These are phyloP conservation scores for Pelosia muscerda DNA, from an alignment of 2,888 invertebrate species.

Conservation along the genomic window DNA sequence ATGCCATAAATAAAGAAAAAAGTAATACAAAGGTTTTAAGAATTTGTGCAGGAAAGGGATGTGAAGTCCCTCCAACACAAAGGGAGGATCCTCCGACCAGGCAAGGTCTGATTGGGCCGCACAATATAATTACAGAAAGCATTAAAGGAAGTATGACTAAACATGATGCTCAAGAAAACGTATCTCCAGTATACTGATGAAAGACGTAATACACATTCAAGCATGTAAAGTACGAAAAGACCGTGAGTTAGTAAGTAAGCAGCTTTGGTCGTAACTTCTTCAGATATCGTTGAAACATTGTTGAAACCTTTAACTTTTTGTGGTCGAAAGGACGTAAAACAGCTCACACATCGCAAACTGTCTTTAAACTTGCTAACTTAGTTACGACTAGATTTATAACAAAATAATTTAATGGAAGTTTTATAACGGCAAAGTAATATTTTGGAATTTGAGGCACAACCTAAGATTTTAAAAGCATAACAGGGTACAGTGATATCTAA, in stretches of 20 bases:
- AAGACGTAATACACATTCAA: not conserved
- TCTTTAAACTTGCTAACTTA: not conserved
- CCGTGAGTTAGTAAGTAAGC: too few species aligned
- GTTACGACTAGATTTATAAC: not conserved
- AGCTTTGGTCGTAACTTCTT: not conserved
- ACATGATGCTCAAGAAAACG: not conserved
- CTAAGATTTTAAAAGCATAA: too few species aligned
- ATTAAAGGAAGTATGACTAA: not conserved
- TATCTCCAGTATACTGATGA: not conserved
- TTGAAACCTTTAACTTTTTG: not conserved
- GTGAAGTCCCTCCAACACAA: too few species aligned
- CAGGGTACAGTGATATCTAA: too few species aligned
- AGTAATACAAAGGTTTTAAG: too few species aligned
- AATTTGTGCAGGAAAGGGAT: too few species aligned
- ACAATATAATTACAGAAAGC: not conserved
- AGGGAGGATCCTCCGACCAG: too few species aligned
- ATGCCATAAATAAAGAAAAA: too few species aligned
- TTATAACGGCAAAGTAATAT: too few species aligned
- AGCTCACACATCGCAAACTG: not conserved
- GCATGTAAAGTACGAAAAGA: not conserved
- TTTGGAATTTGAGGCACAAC: too few species aligned
- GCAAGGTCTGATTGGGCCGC: too few species aligned
- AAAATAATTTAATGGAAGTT: too few species aligned
- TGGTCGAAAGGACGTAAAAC: not conserved
- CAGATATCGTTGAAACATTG: not conserved